These are phyloP conservation scores for Craniophora ligustri DNA, from an alignment of 2,888 invertebrate genomes.

Conservation along the genomic window DNA sequence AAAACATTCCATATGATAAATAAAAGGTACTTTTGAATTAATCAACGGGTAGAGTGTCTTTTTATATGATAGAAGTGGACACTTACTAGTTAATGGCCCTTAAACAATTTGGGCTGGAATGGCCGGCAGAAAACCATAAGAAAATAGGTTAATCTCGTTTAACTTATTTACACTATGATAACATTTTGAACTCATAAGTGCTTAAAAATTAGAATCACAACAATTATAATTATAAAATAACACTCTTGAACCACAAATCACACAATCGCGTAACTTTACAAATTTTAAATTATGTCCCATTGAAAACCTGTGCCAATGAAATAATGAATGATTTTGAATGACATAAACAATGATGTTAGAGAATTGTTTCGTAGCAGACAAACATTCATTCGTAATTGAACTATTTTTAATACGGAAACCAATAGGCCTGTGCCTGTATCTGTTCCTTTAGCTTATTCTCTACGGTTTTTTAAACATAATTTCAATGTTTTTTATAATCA, in stretches of 20 bases:
- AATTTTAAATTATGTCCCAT: conserved; percentile 26
- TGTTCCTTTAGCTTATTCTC: not conserved
- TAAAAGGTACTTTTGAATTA: not conserved
- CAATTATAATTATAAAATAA: not conserved
- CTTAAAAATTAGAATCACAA: conserved; percentile 5
- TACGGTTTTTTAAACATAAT: conserved; percentile 20
- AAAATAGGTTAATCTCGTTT: conserved; percentile 47
- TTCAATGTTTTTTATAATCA: not conserved
- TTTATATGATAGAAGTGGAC: not conserved
- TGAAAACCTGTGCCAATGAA: conserved; percentile 42
- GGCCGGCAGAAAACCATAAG: conserved; percentile 46
- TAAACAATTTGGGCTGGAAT: conserved; percentile 32
- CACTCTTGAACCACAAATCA: conserved; percentile 3
- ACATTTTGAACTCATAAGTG: conserved; percentile 22
- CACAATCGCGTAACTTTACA: conserved; percentile 8
- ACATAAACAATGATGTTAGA: conserved; percentile 44
- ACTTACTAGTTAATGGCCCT: conserved; percentile 35
- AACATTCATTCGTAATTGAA: conserved; percentile 28
- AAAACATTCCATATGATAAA: conserved; percentile 4
- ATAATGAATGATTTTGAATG: conserved; percentile 44
- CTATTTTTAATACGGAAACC: conserved; percentile 38
- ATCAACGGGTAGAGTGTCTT: not conserved
- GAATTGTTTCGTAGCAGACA: conserved; percentile 17
- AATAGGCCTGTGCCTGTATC: conserved; percentile 12
- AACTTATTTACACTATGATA: conserved; percentile 27